Conservation (phyloP, 2,888 invertebrate species). For the Callyntrura sp. region DNA sequence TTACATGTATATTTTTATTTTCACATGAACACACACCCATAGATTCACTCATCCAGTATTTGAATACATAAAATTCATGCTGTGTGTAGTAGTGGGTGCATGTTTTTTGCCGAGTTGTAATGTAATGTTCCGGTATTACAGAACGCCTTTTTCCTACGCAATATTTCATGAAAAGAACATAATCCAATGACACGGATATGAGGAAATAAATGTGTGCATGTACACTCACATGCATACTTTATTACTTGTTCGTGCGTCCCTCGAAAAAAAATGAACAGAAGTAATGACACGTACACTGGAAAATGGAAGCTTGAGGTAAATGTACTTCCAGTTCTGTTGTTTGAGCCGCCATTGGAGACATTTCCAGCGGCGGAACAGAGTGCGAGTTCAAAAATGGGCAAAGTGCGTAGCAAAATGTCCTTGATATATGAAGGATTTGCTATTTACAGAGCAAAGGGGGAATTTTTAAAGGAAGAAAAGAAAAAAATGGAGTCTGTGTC, state of each 20-base stretch:
- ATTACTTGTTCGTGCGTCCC: constrained; percentile 66
- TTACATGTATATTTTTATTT: constrained; percentile 3
- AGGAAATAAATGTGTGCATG: constrained; percentile 70
- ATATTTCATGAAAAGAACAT: constrained; percentile 67
- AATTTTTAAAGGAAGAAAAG: not conserved
- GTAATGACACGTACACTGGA: constrained; percentile 47
- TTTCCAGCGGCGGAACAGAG: not conserved
- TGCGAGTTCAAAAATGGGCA: constrained; percentile 1
- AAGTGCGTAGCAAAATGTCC: constrained; percentile 11
- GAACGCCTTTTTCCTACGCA: constrained; percentile 61
- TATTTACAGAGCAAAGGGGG: constrained; percentile 4
- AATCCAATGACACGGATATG: constrained; percentile 74
- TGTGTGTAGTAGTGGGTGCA: not conserved
- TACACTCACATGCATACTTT: constrained; percentile 70
- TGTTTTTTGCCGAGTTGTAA: constrained; percentile 30
- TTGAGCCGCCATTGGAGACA: constrained; percentile 23
- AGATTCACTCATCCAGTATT: not conserved
- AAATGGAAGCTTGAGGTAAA: not conserved
- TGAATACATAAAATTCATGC: constrained; percentile 21
- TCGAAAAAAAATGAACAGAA: constrained; percentile 22
- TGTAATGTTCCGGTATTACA: constrained; percentile 64
- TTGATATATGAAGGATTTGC: not conserved
- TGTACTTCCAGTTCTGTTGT: constrained; percentile 11
- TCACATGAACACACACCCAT: not conserved
- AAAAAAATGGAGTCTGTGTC: constrained; percentile 1